Percentiles rank a stretch among this genome's conserved stretches.
Conservation (phyloP, 2,113 vertebrate genomes). For the Phoenicopterus ruber region DNA sequence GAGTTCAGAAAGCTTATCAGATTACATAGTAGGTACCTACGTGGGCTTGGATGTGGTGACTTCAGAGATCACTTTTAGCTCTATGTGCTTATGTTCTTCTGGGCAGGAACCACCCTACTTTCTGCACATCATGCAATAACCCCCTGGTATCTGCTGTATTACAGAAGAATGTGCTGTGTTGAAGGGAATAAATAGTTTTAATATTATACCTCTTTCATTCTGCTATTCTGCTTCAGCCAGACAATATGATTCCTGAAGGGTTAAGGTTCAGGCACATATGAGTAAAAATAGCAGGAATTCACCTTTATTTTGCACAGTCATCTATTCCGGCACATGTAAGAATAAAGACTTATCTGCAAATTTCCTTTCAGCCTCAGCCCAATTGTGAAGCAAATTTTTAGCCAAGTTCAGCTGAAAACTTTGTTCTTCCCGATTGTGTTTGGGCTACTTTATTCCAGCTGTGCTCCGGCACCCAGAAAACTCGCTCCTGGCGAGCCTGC, state of each 20-base stretch:
- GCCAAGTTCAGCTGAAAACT: neutral
- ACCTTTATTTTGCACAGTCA: neutral
- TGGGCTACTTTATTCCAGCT: neutral
- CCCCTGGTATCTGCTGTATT: neutral
- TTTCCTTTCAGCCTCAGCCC: neutral
- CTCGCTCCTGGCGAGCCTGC: neutral
- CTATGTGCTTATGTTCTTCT: neutral
- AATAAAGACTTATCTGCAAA: neutral
- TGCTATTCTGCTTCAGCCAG: neutral
- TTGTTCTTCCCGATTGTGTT: fast-evolving
- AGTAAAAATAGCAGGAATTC: neutral
- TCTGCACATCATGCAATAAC: neutral
- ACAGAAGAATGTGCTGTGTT: neutral
- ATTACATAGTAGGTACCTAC: neutral
- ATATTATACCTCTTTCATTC: neutral
- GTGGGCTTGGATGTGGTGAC: neutral
- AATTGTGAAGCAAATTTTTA: neutral
- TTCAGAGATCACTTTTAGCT: neutral
- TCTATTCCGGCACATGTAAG: neutral
- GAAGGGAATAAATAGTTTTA: neutral
- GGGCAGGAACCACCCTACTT: neutral
- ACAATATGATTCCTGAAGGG: neutral
- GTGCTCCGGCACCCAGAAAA: neutral
- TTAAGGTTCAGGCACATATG: neutral
- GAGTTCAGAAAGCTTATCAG: neutral